These are phyloP conservation scores for Gasterosteus aculeatus DNA, from an alignment of 2,113 vertebrate genomes.

Conservation along the genomic window DNA sequence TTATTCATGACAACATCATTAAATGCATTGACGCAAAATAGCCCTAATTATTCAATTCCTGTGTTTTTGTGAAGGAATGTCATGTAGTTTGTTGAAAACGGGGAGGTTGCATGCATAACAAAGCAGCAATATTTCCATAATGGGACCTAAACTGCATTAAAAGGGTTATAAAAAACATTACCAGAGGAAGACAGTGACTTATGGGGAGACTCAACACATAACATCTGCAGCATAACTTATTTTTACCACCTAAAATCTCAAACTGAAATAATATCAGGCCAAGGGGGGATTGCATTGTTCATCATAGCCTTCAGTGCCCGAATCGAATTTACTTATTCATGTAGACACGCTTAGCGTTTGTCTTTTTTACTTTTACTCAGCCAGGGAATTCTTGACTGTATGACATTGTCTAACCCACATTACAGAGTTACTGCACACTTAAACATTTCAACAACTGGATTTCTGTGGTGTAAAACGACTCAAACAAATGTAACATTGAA, in stretches of 20 bases:
- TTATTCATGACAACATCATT: constrained; percentile 72
- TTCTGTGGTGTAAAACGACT: not conserved
- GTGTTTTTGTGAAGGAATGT: constrained; percentile 65
- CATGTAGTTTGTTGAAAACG: constrained; percentile 60
- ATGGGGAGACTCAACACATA: constrained; percentile 13
- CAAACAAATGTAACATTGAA: not conserved
- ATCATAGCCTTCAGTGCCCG: not conserved
- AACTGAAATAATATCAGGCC: not conserved
- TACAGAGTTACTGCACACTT: constrained; percentile 20
- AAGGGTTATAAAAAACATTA: constrained; percentile 24
- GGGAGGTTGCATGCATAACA: constrained; percentile 62
- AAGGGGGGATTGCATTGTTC: constrained; percentile 22
- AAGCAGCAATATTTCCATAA: constrained; percentile 64
- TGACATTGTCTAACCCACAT: constrained; percentile 38
- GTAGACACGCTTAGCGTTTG: constrained; percentile 1
- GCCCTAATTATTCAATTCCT: constrained; percentile 66
- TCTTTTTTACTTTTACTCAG: constrained; percentile 26
- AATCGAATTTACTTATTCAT: constrained; percentile 12
- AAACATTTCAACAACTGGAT: not conserved
- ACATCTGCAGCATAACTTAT: constrained; percentile 6
- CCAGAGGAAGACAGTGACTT: constrained; percentile 12
- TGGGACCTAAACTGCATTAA: constrained; percentile 51
- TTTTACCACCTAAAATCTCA: constrained; percentile 14
- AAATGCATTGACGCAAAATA: constrained; percentile 74
- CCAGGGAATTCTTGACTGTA: constrained; percentile 26